phyloP scores from a whole-genome alignment of 2,888 invertebrate genomes.

The Hydroisotoma schaefferi region DNA sequence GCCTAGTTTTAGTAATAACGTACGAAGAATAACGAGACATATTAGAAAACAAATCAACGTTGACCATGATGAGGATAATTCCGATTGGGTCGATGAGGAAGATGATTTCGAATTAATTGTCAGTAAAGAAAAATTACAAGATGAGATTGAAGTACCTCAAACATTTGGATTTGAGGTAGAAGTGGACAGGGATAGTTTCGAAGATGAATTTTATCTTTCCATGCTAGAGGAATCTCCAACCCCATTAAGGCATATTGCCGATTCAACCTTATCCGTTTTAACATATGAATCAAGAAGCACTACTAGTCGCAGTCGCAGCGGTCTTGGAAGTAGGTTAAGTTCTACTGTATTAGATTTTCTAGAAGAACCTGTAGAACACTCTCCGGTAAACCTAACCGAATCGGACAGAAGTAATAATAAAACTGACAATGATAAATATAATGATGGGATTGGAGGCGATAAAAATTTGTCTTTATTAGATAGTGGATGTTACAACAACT shows the following conservation, averaged over 20 bases:
- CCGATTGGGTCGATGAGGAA: slow-evolving; percentile 20
- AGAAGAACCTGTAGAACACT: slow-evolving; percentile 15
- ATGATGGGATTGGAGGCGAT: slow-evolving; percentile 36
- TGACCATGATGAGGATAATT: slow-evolving; percentile 37
- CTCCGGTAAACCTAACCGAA: slow-evolving; percentile 17
- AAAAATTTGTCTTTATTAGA: slow-evolving; percentile 38
- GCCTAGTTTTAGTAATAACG: slow-evolving; percentile 11
- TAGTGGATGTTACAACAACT: slow-evolving; percentile 43
- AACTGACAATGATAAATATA: slow-evolving; percentile 36
- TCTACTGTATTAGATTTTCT: slow-evolving; percentile 15
- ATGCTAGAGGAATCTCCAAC: slow-evolving; percentile 44
- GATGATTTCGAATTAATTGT: background rate
- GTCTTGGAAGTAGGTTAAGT: slow-evolving; percentile 24
- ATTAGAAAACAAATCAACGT: slow-evolving; percentile 42
- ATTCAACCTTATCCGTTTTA: slow-evolving; percentile 41
- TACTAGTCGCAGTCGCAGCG: slow-evolving; percentile 29
- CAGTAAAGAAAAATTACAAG: slow-evolving; percentile 13
- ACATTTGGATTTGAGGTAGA: slow-evolving; percentile 13
- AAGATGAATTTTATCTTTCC: slow-evolving; percentile 44
- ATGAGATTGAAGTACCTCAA: background rate
- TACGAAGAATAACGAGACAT: too few species aligned
- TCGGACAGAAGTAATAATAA: slow-evolving; percentile 29
- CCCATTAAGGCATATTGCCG: slow-evolving; percentile 40
- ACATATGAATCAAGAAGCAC: slow-evolving; percentile 36
- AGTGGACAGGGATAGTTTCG: slow-evolving; percentile 37